Evolutionary conservation across 1,140 invertebrate genomes (phyloP).

Genomic region (Pachyrhynchus sulphureomaculatus): DNA sequence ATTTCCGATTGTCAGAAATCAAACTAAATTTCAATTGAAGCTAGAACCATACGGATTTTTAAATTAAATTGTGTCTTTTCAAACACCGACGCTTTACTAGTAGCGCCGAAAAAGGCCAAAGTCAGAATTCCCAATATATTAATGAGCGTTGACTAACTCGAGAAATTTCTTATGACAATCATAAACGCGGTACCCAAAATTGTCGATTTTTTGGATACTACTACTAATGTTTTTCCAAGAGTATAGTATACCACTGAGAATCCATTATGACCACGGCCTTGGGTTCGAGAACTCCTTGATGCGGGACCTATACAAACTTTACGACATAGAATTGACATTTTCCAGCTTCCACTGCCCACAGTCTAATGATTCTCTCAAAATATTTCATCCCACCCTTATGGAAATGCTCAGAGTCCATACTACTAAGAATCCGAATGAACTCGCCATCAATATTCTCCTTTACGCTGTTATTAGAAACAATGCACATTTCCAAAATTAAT

Average conservation of each 20-base stretch:
- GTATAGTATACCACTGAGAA: neutral
- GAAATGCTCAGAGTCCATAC: constrained; percentile 3
- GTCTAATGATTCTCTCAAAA: neutral
- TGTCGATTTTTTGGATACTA: no score
- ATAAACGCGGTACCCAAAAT: no score
- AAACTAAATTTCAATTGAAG: no score
- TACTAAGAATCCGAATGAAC: neutral
- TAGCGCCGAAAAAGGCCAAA: no score
- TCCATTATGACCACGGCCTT: neutral
- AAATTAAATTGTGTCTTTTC: no score
- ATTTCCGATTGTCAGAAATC: no score
- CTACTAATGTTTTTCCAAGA: neutral
- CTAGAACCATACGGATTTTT: no score
- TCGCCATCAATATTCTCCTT: neutral
- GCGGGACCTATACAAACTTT: neutral
- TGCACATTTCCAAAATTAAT: neutral
- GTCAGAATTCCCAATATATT: no score
- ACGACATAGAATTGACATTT: neutral
- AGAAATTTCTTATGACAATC: no score
- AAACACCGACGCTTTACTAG: no score
- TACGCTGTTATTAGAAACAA: neutral
- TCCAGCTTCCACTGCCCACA: neutral
- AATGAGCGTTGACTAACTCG: no score
- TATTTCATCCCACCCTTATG: neutral
- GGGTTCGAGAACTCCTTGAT: neutral